Conservation (phyloP, 2,113 vertebrate genomes). For the Chionomys nivalis region DNA sequence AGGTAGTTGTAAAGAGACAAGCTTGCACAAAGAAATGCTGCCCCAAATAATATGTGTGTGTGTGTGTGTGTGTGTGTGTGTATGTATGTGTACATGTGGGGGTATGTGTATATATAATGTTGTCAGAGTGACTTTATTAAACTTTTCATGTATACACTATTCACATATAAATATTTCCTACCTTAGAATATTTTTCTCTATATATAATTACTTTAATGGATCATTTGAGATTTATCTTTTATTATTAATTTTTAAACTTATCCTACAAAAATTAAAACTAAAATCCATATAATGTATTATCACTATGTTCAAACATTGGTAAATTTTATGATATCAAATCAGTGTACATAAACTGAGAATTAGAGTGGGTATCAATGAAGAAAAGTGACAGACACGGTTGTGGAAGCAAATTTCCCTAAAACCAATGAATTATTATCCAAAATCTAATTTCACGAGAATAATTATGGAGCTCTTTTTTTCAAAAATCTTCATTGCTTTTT, state of each 20-base stretch:
- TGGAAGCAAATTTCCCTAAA: neutral
- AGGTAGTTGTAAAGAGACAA: neutral
- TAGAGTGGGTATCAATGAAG: neutral
- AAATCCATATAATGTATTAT: neutral
- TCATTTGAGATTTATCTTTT: neutral
- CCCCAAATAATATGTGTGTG: too few relatives aligned
- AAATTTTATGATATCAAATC: too few relatives aligned
- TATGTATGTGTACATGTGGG: too few relatives aligned
- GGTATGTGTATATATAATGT: too few relatives aligned
- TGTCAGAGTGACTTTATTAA: too few relatives aligned
- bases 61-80: too few relatives aligned
- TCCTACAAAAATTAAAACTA: neutral
- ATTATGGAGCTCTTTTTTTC: neutral
- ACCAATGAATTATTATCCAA: neutral
- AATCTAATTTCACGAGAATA: neutral
- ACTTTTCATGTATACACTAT: neutral
- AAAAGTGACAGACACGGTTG: fast-evolving
- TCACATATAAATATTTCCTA: neutral
- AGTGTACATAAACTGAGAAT: neutral
- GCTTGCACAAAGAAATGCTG: neutral
- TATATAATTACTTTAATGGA: neutral
- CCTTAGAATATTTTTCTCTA: neutral
- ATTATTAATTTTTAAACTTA: neutral
- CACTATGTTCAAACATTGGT: neutral
- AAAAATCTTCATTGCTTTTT: neutral